These are phyloP conservation scores for Lutraria rhynchaena DNA, from an alignment of 1,140 invertebrate genomes.

Conservation along the genomic window DNA sequence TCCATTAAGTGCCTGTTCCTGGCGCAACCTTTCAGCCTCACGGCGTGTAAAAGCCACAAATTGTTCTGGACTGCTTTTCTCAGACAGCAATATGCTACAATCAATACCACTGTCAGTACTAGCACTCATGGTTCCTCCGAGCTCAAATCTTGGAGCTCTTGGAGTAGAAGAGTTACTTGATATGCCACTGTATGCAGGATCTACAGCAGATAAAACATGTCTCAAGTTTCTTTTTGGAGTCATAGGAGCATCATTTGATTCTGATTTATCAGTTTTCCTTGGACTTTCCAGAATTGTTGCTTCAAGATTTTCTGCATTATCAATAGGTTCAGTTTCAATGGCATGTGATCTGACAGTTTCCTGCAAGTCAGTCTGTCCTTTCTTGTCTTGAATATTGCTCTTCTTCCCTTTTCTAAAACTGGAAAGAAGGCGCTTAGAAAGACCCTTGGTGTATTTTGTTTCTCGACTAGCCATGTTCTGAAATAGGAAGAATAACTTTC, in stretches of 20 bases:
- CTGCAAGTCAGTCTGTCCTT: not conserved
- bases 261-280: not conserved
- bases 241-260: not conserved
- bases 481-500: too few relatives aligned
- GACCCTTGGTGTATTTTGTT: slow-evolving; percentile 9
- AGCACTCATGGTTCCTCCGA: slow-evolving; percentile 33
- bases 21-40: slow-evolving; percentile 46
- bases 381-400: not conserved
- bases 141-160: not conserved
- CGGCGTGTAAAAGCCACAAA: slow-evolving; percentile 46
- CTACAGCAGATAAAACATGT: not conserved
- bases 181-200: not conserved
- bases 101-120: slow-evolving; percentile 58
- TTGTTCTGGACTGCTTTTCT: slow-evolving; percentile 49
- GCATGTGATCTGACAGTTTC: not conserved
- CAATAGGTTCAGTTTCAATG: slow-evolving; percentile 12
- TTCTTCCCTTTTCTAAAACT: slow-evolving; percentile 47
- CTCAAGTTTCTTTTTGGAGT: slow-evolving; percentile 19
- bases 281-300: slow-evolving; percentile 8
- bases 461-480: slow-evolving; percentile 42
- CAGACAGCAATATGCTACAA: slow-evolving; percentile 44
- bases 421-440: slow-evolving; percentile 39
- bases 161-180: slow-evolving; percentile 29
- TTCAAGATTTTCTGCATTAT: slow-evolving; percentile 38
- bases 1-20: slow-evolving; percentile 31